Evolutionary conservation across 2,797 vertebrate species (phyloP), one percentile per base, ranked within the genome.

Genomic region (Chelmon rostratus): DNA sequence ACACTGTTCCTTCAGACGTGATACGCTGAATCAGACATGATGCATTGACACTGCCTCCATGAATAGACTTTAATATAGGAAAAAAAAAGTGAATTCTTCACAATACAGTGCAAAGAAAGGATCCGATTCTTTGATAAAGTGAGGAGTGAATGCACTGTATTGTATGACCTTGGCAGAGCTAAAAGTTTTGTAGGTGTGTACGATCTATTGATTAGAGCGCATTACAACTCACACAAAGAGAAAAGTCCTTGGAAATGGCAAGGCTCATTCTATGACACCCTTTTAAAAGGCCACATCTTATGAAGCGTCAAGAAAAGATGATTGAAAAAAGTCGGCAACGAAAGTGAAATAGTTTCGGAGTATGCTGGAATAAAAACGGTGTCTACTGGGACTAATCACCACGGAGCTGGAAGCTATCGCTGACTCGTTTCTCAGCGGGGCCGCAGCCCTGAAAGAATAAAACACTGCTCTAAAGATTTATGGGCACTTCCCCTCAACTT

Each of bases 401-500:
- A 38, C 18, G 5, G 74, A 76, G 78, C 74, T 81, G 69, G 82
- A 79, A 64, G 67, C 67, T 67, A 50, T 50, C 38, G 37, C 76
- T 40, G 62, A 58, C 77, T 88, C 33, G 35, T 75, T 89, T 74
- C 80, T 75, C 50, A 68, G 82, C 62, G 58, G 58, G 58, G 49
- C 80, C 11, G 53, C 61, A 66, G 88, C 57, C 61, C 67, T 71
- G 64, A 81, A 82, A 86, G 78, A 58, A 72, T 85, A 75, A 62
- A 83, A 73, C 57, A 78, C n/a, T 0, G 53, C 84, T 70, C 57
- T 38, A 61, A 81, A 86, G 90, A 95, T 94, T 91, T 92, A 92
- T 84, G 63, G 76, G 42, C 82, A 76, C 78, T 86, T 83, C 79
- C 75, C 59, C 85, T 72, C 78, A 58, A 81, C 78, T 89, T 92